Percentiles rank a stretch among this genome's conserved stretches.
These are phyloP conservation scores for Carcina quercana DNA, from an alignment of 2,888 invertebrate genomes.

Conservation along the genomic window DNA sequence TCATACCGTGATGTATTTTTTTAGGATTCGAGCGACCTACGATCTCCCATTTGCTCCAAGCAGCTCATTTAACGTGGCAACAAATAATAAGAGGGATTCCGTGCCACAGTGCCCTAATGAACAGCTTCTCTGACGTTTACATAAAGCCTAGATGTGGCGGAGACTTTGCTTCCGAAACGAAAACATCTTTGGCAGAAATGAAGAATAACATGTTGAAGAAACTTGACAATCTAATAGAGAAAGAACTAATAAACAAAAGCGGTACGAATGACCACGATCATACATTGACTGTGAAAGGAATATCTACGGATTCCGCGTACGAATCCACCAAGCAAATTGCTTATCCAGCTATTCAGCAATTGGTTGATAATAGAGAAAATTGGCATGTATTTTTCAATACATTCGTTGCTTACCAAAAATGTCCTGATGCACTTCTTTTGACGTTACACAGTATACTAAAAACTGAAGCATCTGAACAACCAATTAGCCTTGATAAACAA, in stretches of 20 bases:
- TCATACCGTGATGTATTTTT: too few species aligned
- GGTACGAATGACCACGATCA: slow-evolving; percentile 27
- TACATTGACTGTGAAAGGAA: slow-evolving; percentile 51
- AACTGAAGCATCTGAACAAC: slow-evolving; percentile 18
- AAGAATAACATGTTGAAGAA: slow-evolving; percentile 60
- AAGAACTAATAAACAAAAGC: slow-evolving; percentile 14
- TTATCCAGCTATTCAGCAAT: slow-evolving; percentile 27
- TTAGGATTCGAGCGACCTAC: slow-evolving; percentile 76
- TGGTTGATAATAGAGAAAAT: too few species aligned
- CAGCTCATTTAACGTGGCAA: slow-evolving; percentile 77
- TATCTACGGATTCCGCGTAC: slow-evolving; percentile 66
- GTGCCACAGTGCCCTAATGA: slow-evolving; percentile 67
- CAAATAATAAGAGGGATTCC: slow-evolving; percentile 77
- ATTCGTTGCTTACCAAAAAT: slow-evolving; percentile 43
- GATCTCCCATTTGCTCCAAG: slow-evolving; percentile 78
- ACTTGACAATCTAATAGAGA: slow-evolving; percentile 30
- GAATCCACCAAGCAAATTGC: slow-evolving; percentile 74
- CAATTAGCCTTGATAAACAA: slow-evolving; percentile 11
- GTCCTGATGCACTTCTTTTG: slow-evolving; percentile 26
- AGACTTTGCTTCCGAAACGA: slow-evolving; percentile 45
- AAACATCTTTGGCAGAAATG: slow-evolving; percentile 59
- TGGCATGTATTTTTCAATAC: slow-evolving; percentile 37
- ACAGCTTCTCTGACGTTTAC: slow-evolving; percentile 79
- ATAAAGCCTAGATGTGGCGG: slow-evolving; percentile 68
- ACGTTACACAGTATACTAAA: slow-evolving; percentile 30